Evolutionary conservation across 2,797 vertebrate species (phyloP), one percentile per base, ranked within the genome.

Genomic region (Lithobates pipiens): DNA sequence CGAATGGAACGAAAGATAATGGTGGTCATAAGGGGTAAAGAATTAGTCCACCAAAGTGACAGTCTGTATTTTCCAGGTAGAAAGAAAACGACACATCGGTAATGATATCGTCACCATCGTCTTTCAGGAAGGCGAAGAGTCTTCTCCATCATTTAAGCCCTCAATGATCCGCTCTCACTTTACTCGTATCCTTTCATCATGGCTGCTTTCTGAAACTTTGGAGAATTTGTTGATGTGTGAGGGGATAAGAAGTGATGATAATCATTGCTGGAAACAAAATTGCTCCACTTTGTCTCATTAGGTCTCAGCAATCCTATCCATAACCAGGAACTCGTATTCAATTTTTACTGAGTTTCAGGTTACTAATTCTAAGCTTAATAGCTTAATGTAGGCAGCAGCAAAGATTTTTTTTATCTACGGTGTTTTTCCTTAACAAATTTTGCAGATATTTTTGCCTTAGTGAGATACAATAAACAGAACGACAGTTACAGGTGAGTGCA

Each of bases 121-220:
- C 81, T 99, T 99, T 95, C 98, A 99, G 90, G 98, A 99, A 90
- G 98, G 98, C 16, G 97, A 99, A 78, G 98, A 99, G n/a, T 94
- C 96, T 21, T 96, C 97, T 32, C 92, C 97, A 0, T 96, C 97
- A 86, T 99, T 99, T 89, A 99, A 99, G 89, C 98, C 98, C 23
- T 99, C 98, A 77, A 99, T 99, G 98, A 99, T 99, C 92, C 96
- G 98, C 83, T 99, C 98, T 78, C 98, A 99, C 93, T 99, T 99
- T 90, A 99, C 98, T 79, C 98, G 98, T 99, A 99, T 99, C 98
- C 96, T 95, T 94, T 76, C 18, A 21, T 27, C 10, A 27, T 54
- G 21, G 68, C 10, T 23, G 21, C 18, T 23, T 61, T 18, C 50
- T 18, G 50, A 16, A 18, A 54, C 50, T 54, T 54, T 54, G 50